Evolutionary conservation across 2,888 invertebrate genomes (phyloP).

Genomic region (Aphodius granarius): DNA sequence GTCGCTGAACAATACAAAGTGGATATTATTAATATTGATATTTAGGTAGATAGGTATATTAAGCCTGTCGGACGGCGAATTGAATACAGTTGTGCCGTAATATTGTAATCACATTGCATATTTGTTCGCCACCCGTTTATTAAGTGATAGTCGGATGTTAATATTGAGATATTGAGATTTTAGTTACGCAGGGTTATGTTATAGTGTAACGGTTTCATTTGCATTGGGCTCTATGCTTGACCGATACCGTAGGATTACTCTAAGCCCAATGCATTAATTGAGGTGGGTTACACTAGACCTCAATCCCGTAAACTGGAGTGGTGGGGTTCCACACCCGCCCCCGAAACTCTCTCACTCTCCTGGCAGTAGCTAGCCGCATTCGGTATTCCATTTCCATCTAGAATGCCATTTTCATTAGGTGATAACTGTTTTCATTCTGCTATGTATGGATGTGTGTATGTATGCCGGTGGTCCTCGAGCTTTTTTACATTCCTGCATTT

Average conservation of each 20-base stretch:
- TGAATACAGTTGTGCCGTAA: neutral
- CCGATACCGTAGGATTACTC: slow-evolving; percentile 31
- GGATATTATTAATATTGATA: neutral
- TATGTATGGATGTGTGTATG: neutral
- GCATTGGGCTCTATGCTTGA: slow-evolving; percentile 32
- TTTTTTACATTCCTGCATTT: neutral
- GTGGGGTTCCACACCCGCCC: slow-evolving; percentile 18
- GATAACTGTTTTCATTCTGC: slow-evolving; percentile 31
- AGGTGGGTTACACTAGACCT: slow-evolving; percentile 31
- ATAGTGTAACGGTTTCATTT: slow-evolving; percentile 32
- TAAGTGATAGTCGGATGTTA: slow-evolving; percentile 1
- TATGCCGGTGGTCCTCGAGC: neutral
- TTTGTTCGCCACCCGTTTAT: neutral
- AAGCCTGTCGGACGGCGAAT: neutral
- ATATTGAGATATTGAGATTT: slow-evolving; percentile 13
- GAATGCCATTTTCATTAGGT: slow-evolving; percentile 31
- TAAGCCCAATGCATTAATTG: slow-evolving; percentile 33
- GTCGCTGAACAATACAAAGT: neutral
- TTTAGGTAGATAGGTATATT: neutral
- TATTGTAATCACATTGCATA: neutral
- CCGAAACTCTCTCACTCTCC: slow-evolving; percentile 19
- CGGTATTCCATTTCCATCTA: slow-evolving; percentile 30
- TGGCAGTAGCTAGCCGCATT: slow-evolving; percentile 1
- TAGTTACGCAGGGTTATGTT: slow-evolving; percentile 12
- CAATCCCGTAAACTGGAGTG: slow-evolving; percentile 30